Evolutionary conservation across 2,113 vertebrate genomes (phyloP), one percentile per base, ranked within the genome.

Genomic region (Sisor rabdophorus): DNA sequence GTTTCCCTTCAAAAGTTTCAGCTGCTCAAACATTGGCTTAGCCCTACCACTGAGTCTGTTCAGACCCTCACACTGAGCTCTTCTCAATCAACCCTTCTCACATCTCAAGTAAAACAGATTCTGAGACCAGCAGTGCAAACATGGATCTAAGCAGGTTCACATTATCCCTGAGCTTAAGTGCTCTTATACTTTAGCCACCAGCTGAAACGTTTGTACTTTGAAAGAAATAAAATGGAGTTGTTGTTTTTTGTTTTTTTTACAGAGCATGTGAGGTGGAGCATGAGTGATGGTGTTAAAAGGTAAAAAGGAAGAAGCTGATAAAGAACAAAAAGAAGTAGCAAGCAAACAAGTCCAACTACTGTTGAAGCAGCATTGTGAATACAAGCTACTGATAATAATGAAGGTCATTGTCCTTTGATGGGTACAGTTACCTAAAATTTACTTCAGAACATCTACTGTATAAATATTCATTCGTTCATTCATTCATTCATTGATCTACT

Each of bases 121-220:
- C 13, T 30, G 54, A 60, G 52, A 79, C 58, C 50, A 77, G 70
- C 69, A 77, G 61, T 52, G 74, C 70, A 79, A 82, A 82, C 69
- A 76, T 60, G 69, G 58, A 64, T 32, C 44, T 36, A 67, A 80
- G 72, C 61, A 55, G 53, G 53, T 74, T 64, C 56, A 64, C 61
- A 50, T 74, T 58, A 72, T 76, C 81, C 77, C 40, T 13, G 13
- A 56, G 67, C 71, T 83, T 80, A 74, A 80, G 52, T 26, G 75
- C 65, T 75, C 68, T 64, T n/a, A 44, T 64, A 59, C 40, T 75
- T 65, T 59, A 75, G 59, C 75, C 52, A 32, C n/a, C 4, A 61
- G 75, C 64, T 67, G 48, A 76, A 80, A 65, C 47, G 6, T 71
- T 63, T 71, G n/a, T 52, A 22, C 74, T 71, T 79, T 75, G 50